These are phyloP conservation scores for Pilophorus perplexus DNA, from an alignment of 2,888 invertebrate genomes.

Conservation along the genomic window DNA sequence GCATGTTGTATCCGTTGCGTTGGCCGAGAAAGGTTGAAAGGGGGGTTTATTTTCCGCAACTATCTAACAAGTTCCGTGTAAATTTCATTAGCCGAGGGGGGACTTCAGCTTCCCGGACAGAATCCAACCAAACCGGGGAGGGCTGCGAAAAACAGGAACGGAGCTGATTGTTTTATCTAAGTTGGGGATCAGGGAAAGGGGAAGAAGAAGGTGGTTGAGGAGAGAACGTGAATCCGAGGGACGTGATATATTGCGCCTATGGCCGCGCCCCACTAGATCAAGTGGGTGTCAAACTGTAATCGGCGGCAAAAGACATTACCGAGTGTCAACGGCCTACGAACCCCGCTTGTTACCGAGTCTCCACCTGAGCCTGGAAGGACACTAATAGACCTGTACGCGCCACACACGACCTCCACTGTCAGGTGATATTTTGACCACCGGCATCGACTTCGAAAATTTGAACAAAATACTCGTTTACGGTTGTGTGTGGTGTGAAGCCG, in stretches of 20 bases:
- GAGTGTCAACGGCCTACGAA: conserved; percentile 29
- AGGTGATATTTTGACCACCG: too few species aligned
- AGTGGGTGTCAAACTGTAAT: conserved; percentile 38
- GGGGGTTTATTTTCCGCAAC: conserved; percentile 19
- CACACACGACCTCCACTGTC: too few species aligned
- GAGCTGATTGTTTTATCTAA: conserved; percentile 35
- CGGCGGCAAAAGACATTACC: conserved; percentile 26
- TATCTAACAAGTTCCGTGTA: conserved; percentile 35
- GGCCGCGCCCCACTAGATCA: conserved; percentile 27
- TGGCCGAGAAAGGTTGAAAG: conserved; percentile 8
- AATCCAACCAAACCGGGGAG: too few species aligned
- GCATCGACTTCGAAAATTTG: too few species aligned
- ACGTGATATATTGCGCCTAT: conserved; percentile 26
- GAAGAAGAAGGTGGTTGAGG: background rate
- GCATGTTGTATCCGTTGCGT: conserved; percentile 37
- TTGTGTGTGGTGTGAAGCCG: too few species aligned
- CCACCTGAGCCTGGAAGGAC: too few species aligned
- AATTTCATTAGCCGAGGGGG: conserved; percentile 32
- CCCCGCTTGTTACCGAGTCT: background rate
- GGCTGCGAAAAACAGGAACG: conserved; percentile 24
- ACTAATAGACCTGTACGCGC: conserved; percentile 16
- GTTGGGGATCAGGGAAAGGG: conserved; percentile 16
- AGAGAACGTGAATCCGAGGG: conserved; percentile 6
- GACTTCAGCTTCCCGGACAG: background rate
- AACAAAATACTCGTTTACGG: too few species aligned